Evolutionary conservation across 92 coral and sea anemone genomes (phyloP), one percentile per base, ranked within the genome.

Genomic region (Ricordea florida): DNA sequence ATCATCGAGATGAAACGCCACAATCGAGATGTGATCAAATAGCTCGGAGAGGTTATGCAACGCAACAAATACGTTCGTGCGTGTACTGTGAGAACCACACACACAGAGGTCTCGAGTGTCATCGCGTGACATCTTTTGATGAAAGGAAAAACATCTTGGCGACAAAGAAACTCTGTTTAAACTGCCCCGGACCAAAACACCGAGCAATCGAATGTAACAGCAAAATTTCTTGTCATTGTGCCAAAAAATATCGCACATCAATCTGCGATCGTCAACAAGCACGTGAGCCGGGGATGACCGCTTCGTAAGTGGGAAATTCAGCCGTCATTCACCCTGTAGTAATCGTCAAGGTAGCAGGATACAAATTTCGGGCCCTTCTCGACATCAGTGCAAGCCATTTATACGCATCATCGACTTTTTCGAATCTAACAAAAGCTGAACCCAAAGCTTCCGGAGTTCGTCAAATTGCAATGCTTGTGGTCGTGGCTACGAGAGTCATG

Each of bases 381-480:
- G 96, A 85, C 81, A 81, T 59, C 64, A 89, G 89, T 52, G 87
- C 89, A 34, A 83, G 92, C 79, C 92, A 67, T 86, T 43, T 40
- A 67, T 46, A 81, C 24, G 88, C 78, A 4, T 90, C 92, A 14
- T 85, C 91, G 0, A 85, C 88, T n/a, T 69, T 64, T 3, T 50
- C 82, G 29, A 77, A 69, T 16, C 66, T 86, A 34, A 74, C 62
- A 3, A 78, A 86, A 52, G 90, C 89, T 38, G 64, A 80, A 36
- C 84, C 66, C 8, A 71, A 71, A 51, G 56, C 86, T 55, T 26
- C 74, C 14, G 55, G 77, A 28, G 30, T 85, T 8, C 69, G 84
- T 14, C 84, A 86, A 48, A 86, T 81, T 31, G 89, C 91, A 4
- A 85, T 86, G 89, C 79, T 72, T 22, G 70, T 79, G 37, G 89